A percentile compares a stretch with the other conserved stretches of the same genome.
Conservation (phyloP, 2,888 invertebrate genomes). For the Branchellion lobata region DNA sequence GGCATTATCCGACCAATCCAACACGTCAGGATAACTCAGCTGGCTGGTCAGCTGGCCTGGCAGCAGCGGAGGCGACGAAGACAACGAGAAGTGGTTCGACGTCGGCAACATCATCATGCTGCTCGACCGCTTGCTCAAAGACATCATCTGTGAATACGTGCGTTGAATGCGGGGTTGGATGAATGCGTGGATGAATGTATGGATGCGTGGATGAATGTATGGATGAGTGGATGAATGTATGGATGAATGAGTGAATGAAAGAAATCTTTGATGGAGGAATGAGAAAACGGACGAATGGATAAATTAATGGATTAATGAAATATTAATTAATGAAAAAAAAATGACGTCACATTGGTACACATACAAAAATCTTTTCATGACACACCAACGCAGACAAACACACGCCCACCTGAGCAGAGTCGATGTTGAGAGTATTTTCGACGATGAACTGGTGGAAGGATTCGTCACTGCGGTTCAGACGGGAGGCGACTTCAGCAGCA, state of each 20-base stretch:
- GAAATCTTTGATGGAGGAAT: no score
- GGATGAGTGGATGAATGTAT: no score
- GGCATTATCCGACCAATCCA: conserved; percentile 29
- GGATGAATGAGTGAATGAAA: no score
- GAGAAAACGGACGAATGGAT: no score
- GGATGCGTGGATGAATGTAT: no score
- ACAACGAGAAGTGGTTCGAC: not conserved
- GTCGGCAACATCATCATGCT: conserved; percentile 16
- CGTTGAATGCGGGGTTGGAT: no score
- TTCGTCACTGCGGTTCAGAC: conserved; percentile 26
- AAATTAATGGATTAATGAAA: no score
- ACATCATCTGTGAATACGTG: not conserved
- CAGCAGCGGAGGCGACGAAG: not conserved
- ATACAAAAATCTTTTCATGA: no score
- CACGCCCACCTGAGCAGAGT: not conserved
- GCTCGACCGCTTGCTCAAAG: not conserved
- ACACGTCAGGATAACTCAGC: conserved; percentile 22
- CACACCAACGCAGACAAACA: no score
- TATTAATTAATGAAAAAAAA: no score
- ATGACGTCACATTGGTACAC: no score
- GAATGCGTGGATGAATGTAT: no score
- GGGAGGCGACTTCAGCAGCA: not conserved
- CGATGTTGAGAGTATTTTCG: conserved; percentile 30
- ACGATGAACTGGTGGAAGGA: conserved; percentile 37
- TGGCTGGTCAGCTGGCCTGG: not conserved